Evolutionary conservation across 2,888 invertebrate species (phyloP), one percentile per base, ranked within the genome.

Genomic region (Lasioglossum lativentre): DNA sequence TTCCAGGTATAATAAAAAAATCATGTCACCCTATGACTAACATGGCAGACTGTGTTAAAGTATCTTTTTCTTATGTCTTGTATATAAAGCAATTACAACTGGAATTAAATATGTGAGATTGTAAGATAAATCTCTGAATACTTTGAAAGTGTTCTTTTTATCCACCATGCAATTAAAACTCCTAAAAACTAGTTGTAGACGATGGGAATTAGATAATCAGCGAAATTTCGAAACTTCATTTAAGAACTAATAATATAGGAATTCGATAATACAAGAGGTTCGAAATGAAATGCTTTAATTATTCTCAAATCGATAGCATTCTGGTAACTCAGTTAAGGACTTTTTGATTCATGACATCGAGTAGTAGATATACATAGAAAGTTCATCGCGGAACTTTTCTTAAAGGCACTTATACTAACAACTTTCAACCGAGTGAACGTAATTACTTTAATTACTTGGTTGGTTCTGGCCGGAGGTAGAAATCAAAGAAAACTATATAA

Each of bases 311-410:
- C 56, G 56, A 56, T 56, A 56, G 56, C 56, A 10, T 56, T n/a
- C 34, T 34, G 52, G 23, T 34, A 73, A 73, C 73, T 47, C 19
- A 23, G 27, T 34, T 23, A n/a, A 38, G 47, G 47, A 23, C 14
- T 47, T 42, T 47, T 30, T 14, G 73, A 73, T 73, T 73, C 73
- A 34, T 34, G 47, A 27, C 47, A n/a, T 73, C 52, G 52, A 34
- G 14, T n/a, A 73, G 30, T 19, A n/a, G 52, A 74, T 56, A 34
- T n/a, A n/a, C n/a, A n/a, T 30, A 74, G 14, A n/a, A 56, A 38
- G 34, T 38, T 74, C n/a, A 38, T n/a, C 16, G 52, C 16, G 52
- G 52, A 74, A 72, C 30, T 45, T 74, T 74, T 74, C 38, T 52
- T 30, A n/a, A n/a, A 19, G 52, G n/a, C 52, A 52, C 52, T 74